Percentiles rank a stretch among this genome's conserved stretches.
phyloP scores from a whole-genome alignment of 2,888 invertebrate genomes.

The Imbricaverruca yamaguchii region DNA sequence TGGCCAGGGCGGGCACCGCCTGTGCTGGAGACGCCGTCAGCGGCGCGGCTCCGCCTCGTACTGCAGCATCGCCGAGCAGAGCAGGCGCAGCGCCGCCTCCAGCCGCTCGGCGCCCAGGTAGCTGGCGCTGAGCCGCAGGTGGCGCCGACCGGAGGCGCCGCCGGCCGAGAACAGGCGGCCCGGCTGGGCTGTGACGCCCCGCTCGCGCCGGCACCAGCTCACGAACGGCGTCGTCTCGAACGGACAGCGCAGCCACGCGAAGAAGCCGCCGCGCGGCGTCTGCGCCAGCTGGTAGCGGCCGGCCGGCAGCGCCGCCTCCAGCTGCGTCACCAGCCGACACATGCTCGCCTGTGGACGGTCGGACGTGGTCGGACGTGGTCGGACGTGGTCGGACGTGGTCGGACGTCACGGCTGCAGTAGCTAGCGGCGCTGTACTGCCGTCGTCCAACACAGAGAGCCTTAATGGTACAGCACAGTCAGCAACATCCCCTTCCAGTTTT shows the following conservation, averaged over 20 bases:
- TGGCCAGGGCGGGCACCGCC: too few species aligned
- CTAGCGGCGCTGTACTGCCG: too few species aligned
- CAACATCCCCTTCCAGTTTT: too few species aligned
- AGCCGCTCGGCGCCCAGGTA: background rate
- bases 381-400: too few species aligned
- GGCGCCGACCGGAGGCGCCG: background rate
- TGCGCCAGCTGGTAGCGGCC: conserved; percentile 37
- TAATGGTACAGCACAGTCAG: too few species aligned
- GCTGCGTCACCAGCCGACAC: conserved; percentile 23
- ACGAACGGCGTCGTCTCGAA: background rate
- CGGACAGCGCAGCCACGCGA: conserved; percentile 48
- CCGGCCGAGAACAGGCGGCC: background rate
- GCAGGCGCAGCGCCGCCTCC: background rate
- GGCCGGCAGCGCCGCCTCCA: conserved; percentile 44
- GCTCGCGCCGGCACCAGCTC: background rate
- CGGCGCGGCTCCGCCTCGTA: background rate
- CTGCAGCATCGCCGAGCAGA: background rate
- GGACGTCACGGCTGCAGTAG: too few species aligned
- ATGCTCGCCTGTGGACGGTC: background rate
- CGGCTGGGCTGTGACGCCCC: background rate
- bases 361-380: too few species aligned
- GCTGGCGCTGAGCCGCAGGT: conserved; percentile 8
- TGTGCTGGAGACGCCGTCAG: too few species aligned
- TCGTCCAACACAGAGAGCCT: too few species aligned
- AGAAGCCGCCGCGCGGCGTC: conserved; percentile 52